These are phyloP conservation scores for Xenopus borealis DNA, from an alignment of 2,113 vertebrate species.

Conservation along the genomic window DNA sequence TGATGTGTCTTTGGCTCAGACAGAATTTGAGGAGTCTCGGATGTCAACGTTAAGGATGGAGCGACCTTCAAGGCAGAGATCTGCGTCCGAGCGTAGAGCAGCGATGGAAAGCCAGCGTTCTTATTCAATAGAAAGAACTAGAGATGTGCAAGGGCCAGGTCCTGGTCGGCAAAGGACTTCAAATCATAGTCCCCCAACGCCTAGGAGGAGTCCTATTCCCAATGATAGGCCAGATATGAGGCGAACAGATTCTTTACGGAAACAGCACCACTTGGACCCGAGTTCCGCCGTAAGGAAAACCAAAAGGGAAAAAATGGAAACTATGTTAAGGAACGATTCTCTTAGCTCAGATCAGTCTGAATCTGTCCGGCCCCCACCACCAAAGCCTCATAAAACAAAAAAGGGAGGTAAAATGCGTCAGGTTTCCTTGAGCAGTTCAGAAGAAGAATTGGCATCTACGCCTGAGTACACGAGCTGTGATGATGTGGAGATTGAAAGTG, in stretches of 20 bases:
- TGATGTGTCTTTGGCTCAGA: conserved; percentile 91
- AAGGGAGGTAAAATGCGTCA: conserved; percentile 96
- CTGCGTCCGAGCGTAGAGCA: conserved; percentile 78
- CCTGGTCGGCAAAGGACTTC: conserved; percentile 77
- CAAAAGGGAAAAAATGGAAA: conserved; percentile 97
- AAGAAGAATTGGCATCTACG: conserved; percentile 95
- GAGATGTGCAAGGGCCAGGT: conserved; percentile 74
- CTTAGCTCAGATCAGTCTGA: conserved; percentile 98
- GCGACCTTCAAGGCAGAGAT: conserved; percentile 79
- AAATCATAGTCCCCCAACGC: conserved; percentile 87
- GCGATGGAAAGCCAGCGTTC: conserved; percentile 86
- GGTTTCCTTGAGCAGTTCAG: conserved; percentile 95
- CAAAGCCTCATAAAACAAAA: conserved; percentile 96
- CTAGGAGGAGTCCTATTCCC: conserved; percentile 85
- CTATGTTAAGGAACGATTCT: conserved; percentile 96
- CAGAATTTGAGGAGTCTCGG: conserved; percentile 84
- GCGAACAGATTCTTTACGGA: conserved; percentile 73
- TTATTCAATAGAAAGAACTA: conserved; percentile 92
- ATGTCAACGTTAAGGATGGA: conserved; percentile 73
- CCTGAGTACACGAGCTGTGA: conserved; percentile 98
- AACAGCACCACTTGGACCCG: conserved; percentile 87
- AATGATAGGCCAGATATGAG: conserved; percentile 77
- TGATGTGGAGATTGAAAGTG: conserved; percentile 97
- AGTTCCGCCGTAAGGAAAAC: conserved; percentile 88
- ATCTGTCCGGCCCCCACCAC: conserved; percentile 91